Conservation (phyloP, 2,797 vertebrate genomes). For the Poeciliopsis paucimaculata region DNA sequence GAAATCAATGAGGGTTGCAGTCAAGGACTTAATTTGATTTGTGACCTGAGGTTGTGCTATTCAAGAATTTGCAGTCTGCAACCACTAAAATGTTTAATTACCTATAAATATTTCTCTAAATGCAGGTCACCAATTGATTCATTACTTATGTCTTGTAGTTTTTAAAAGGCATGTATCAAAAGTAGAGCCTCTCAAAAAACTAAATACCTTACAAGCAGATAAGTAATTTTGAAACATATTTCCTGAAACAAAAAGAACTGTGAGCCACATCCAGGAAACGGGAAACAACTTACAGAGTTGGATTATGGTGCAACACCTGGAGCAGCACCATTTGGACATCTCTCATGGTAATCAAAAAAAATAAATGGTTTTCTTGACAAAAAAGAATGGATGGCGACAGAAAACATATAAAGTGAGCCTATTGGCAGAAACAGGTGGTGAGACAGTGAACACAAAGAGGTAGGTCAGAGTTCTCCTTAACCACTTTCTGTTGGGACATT, state of each 20-base stretch:
- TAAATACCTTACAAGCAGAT: background rate
- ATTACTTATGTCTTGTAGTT: slow-evolving; percentile 16
- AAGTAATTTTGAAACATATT: background rate
- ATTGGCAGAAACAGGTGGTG: background rate
- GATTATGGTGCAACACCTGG: background rate
- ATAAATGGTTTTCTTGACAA: background rate
- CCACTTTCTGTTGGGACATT: background rate
- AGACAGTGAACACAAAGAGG: background rate
- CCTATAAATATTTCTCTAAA: slow-evolving; percentile 41
- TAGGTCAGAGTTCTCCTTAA: background rate
- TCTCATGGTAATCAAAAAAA: background rate
- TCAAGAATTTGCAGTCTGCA: slow-evolving; percentile 31
- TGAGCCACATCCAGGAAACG: background rate
- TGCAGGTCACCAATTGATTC: slow-evolving; percentile 54
- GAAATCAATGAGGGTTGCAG: slow-evolving; percentile 77
- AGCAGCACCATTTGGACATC: background rate
- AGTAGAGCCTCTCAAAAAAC: background rate
- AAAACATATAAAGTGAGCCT: background rate
- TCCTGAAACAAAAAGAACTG: background rate
- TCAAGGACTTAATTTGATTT: slow-evolving; percentile 76
- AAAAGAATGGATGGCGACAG: background rate
- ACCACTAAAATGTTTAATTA: slow-evolving; percentile 41
- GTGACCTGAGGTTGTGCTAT: slow-evolving; percentile 50
- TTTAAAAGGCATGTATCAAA: background rate
- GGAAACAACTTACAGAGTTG: background rate